A percentile compares a stretch with the other conserved stretches of the same genome.
Evolutionary conservation across 2,888 invertebrate species (phyloP).

Genomic region (Yponomeuta sedellus): DNA sequence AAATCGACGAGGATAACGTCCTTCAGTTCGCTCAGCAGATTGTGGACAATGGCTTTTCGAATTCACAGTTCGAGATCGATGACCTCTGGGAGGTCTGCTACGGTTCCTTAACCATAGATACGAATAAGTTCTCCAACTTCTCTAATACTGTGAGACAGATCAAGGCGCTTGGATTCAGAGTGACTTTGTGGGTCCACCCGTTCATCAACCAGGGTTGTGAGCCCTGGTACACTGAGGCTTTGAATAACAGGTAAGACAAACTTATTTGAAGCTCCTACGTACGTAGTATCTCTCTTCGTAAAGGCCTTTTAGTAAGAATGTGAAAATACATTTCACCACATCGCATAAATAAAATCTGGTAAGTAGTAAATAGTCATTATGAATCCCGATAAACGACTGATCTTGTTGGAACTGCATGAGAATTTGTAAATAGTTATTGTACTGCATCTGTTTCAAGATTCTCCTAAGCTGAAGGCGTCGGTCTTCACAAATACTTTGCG

Average conservation of each 20-base stretch:
- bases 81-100: conserved; percentile 92
- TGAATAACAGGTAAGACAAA: conserved; percentile 51
- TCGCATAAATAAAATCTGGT: too few relatives aligned
- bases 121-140: conserved; percentile 82
- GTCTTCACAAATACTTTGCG: too few relatives aligned
- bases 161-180: conserved; percentile 80
- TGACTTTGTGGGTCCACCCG: conserved; percentile 91
- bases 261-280: background rate
- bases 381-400: too few relatives aligned
- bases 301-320: too few relatives aligned
- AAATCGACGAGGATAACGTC: conserved; percentile 79
- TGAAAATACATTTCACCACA: too few relatives aligned
- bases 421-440: too few relatives aligned
- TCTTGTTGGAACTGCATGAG: too few relatives aligned
- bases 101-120: conserved; percentile 85
- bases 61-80: conserved; percentile 89
- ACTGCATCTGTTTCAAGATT: too few relatives aligned
- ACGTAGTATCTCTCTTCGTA: too few relatives aligned
- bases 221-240: conserved; percentile 75
- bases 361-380: too few relatives aligned
- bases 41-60: conserved; percentile 76
- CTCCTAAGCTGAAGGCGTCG: too few relatives aligned
- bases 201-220: conserved; percentile 86
- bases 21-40: conserved; percentile 82
- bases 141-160: conserved; percentile 76